Evolutionary conservation across 2,113 vertebrate genomes (phyloP).

Genomic region (Pluvialis apricaria): DNA sequence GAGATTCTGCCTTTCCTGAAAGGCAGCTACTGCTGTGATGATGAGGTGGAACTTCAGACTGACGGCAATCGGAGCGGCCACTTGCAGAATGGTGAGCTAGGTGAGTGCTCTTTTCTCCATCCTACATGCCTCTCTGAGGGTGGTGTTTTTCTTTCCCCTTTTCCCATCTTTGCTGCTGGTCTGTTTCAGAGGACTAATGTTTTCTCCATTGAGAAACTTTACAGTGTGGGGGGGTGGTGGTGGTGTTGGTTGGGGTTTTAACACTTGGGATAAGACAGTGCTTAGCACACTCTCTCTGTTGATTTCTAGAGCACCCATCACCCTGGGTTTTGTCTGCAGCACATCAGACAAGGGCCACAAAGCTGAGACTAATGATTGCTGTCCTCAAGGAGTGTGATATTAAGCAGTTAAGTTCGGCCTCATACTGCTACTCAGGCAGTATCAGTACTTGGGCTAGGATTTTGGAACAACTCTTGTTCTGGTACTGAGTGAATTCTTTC

Average conservation of each 20-base stretch:
- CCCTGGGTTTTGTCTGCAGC: neutral
- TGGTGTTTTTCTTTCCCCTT: neutral
- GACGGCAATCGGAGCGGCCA: slow-evolving; percentile 62
- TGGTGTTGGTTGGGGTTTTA: neutral
- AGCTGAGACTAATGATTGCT: neutral
- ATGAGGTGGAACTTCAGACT: slow-evolving; percentile 59
- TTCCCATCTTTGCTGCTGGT: neutral
- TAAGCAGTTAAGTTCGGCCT: neutral
- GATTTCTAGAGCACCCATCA: neutral
- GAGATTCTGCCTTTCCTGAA: accelerated
- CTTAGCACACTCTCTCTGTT: neutral
- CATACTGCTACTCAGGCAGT: accelerated
- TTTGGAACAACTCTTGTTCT: neutral
- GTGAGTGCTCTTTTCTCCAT: neutral
- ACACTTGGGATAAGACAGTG: neutral
- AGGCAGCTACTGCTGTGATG: accelerated
- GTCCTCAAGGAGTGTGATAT: neutral
- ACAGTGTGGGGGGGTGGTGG: neutral
- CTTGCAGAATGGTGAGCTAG: neutral
- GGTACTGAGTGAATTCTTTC: neutral
- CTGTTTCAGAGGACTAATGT: neutral
- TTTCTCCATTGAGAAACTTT: neutral
- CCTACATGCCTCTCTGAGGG: neutral
- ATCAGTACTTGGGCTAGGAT: neutral
- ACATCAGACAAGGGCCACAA: neutral